Percentiles rank a stretch among this genome's conserved stretches.
phyloP scores from a whole-genome alignment of 2,113 vertebrate species.

The Sceloporus tristichus region DNA sequence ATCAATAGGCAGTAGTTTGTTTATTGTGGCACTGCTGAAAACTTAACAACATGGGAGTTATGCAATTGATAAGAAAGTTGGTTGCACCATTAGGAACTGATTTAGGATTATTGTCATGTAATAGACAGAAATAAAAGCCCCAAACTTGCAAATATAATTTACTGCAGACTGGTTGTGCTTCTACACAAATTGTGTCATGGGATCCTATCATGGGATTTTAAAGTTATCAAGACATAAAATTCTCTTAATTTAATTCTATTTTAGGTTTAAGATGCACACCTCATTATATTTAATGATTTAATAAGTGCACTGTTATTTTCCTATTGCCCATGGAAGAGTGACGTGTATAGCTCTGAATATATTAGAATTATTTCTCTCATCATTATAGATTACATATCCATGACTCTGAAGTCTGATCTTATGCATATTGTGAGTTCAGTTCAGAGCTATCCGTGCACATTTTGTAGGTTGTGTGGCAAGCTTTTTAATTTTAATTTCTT shows the following conservation, averaged over 20 bases:
- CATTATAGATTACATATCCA: not conserved
- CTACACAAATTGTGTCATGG: not conserved
- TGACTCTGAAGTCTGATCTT: too few relatives aligned
- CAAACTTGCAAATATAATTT: not conserved
- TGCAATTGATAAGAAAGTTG: not conserved
- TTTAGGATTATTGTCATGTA: not conserved
- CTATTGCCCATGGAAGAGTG: not conserved
- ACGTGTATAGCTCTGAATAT: not conserved
- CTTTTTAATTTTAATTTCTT: too few relatives aligned
- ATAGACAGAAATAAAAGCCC: not conserved
- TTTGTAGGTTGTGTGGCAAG: too few relatives aligned
- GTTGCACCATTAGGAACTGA: not conserved
- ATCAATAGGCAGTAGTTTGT: too few relatives aligned
- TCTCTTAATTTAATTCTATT: not conserved
- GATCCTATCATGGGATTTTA: not conserved
- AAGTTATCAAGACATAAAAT: not conserved
- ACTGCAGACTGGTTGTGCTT: not conserved
- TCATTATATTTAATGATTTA: not conserved
- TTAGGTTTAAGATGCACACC: not conserved
- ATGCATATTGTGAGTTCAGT: not conserved
- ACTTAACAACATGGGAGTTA: too few relatives aligned
- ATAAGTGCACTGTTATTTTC: not conserved
- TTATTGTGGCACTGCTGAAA: too few relatives aligned
- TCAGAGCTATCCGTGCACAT: too few relatives aligned
- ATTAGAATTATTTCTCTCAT: too few relatives aligned